Evolutionary conservation across 2,113 vertebrate species (phyloP), one percentile per base, ranked within the genome.

Genomic region (Peromyscus californicus): DNA sequence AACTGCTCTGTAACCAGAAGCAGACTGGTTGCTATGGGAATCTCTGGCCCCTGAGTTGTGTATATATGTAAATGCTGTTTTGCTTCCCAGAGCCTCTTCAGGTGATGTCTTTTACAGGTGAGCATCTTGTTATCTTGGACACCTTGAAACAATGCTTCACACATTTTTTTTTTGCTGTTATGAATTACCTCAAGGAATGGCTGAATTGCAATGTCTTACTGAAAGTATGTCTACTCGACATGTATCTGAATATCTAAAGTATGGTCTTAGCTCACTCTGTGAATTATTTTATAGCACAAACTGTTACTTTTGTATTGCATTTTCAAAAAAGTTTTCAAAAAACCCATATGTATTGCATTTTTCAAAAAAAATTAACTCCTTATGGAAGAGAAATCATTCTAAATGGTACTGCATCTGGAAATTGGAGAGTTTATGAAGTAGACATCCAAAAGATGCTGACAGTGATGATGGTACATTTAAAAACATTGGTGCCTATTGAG

Each of bases 1-100:
- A n/a, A 36, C 12, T 1, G 0, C 8, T 61, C 48, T 6, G 7
- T 24, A 59, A 21, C 15, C 17, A 5, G 8, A 69, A 2, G 10
- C 4, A 13, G 10, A 54, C 33, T 86, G 7, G 2, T 54, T 93
- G 61, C 15, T 39, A 13, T 24, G 63, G 70, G 22, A 80, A 80
- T 8, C 65, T 70, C 31, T 89, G 29, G 13, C 9, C 2, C 29
- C 22, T 57, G 26, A 59, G 29, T 39, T 80, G 21, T 59, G 3
- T 42, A 29, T 63, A 12, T 29, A 45, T 36, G 17, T 36, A 57
- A 93, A 45, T 69, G 13, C 5, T 4, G 33, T 72, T 72, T 80
- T n/a, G 31, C 39, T 59, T 70, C 16, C 26, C 3, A 12, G 26
- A 57, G 21, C 0, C 42, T 45, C 29, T 88, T 69, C 45, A 21